Conservation (phyloP, 2,797 vertebrate species). For the Parotocinclus haroldoi region DNA sequence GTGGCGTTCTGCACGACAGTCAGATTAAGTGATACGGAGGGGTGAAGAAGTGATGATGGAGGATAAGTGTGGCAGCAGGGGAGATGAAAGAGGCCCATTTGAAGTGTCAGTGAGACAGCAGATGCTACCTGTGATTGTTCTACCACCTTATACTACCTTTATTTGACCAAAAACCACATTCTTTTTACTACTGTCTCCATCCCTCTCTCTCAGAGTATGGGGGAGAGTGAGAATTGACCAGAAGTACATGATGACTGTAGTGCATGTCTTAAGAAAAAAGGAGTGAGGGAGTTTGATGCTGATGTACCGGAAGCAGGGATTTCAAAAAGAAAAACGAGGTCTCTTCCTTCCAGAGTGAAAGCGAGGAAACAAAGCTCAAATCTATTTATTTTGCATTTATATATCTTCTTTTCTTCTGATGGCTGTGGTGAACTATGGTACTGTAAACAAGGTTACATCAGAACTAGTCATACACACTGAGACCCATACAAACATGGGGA, state of each 20-base stretch:
- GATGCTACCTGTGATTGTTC: slow-evolving; percentile 46
- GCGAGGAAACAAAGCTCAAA: slow-evolving; percentile 25
- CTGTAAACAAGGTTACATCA: no score
- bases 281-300: slow-evolving; percentile 30
- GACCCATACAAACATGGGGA: no score
- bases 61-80: slow-evolving; percentile 45
- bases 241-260: slow-evolving; percentile 38
- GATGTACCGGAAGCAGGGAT: slow-evolving; percentile 44
- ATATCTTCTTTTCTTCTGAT: slow-evolving; percentile 27
- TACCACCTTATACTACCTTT: slow-evolving; percentile 55
- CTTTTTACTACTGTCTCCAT: neutral
- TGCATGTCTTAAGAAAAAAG: slow-evolving; percentile 23
- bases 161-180: slow-evolving; percentile 44
- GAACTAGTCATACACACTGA: no score
- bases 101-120: slow-evolving; percentile 53
- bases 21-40: slow-evolving; percentile 40
- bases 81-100: slow-evolving; percentile 54
- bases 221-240: slow-evolving; percentile 26
- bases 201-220: no score
- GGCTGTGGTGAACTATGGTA: slow-evolving; percentile 29
- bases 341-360: slow-evolving; percentile 31
- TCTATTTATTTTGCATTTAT: slow-evolving; percentile 33
- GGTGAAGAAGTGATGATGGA: slow-evolving; percentile 46
- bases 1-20: slow-evolving; percentile 47
- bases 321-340: slow-evolving; percentile 40